Conservation (phyloP, 2,888 invertebrate species). For the Ephialtes manifestator region DNA sequence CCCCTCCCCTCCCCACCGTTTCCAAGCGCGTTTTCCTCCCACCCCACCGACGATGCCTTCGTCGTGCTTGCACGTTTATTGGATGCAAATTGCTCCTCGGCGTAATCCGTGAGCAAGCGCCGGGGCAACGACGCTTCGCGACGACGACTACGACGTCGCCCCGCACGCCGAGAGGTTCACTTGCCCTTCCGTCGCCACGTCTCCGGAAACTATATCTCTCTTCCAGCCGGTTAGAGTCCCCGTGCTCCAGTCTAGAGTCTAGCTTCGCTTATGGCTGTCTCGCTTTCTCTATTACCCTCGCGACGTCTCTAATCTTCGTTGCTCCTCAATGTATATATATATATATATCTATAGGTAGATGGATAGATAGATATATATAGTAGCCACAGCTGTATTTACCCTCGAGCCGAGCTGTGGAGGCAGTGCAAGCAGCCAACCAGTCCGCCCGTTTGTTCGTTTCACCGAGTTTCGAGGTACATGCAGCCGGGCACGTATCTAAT, state of each 20-base stretch:
- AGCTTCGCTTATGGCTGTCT: slow-evolving; percentile 32
- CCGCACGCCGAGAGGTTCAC: neutral
- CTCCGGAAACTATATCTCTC: slow-evolving; percentile 50
- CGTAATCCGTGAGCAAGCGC: slow-evolving; percentile 47
- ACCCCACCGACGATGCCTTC: neutral
- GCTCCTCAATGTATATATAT: slow-evolving; percentile 3
- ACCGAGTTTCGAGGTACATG: slow-evolving; percentile 64
- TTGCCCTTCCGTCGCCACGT: slow-evolving; percentile 38
- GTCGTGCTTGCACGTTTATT: slow-evolving; percentile 54
- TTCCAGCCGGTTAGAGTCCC: slow-evolving; percentile 16
- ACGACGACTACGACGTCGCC: slow-evolving; percentile 2
- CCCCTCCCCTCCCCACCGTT: neutral
- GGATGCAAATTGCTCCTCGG: slow-evolving; percentile 49
- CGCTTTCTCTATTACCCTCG: slow-evolving; percentile 49
- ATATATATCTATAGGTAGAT: neutral
- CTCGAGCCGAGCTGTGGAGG: slow-evolving; percentile 16
- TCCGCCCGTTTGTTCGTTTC: slow-evolving; percentile 64
- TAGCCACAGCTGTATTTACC: slow-evolving; percentile 30
- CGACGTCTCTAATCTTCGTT: slow-evolving; percentile 36
- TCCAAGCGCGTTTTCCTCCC: neutral
- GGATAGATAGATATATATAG: neutral
- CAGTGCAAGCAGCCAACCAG: slow-evolving; percentile 57
- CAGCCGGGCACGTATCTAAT: slow-evolving; percentile 77
- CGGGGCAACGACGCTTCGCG: slow-evolving; percentile 28
- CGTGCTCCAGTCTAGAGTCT: slow-evolving; percentile 42